Evolutionary conservation across 2,113 vertebrate species (phyloP).

Genomic region (Lethenteron camtschaticum): DNA sequence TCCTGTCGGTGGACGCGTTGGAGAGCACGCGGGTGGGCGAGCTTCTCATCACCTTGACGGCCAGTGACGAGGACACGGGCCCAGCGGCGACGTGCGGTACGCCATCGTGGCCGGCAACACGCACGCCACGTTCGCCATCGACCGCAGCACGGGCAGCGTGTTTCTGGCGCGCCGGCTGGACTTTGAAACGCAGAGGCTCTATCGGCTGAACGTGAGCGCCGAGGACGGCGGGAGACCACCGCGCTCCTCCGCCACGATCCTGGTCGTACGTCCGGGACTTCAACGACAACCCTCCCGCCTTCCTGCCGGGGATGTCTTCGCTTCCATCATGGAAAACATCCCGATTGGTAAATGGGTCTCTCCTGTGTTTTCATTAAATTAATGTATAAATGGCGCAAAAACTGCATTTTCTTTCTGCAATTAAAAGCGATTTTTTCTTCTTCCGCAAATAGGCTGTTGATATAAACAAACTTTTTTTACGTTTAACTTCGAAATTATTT

Average conservation of each 20-base stretch:
- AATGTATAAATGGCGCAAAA: too few relatives aligned
- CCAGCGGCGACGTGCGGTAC: conserved; percentile 74
- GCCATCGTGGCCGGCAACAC: conserved; percentile 69
- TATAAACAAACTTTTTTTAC: too few relatives aligned
- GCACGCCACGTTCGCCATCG: conserved; percentile 82
- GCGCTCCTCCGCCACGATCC: conserved; percentile 56
- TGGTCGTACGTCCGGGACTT: conserved; percentile 79
- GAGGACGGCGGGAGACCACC: conserved; percentile 65
- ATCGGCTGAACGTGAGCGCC: conserved; percentile 71
- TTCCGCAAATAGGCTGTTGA: too few relatives aligned
- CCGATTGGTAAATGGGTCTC: conserved; percentile 37
- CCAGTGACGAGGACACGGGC: conserved; percentile 62
- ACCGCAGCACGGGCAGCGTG: conserved; percentile 78
- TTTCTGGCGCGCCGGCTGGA: conserved; percentile 76
- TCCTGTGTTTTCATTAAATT: neutral
- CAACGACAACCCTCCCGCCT: conserved; percentile 78
- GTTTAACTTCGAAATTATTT: too few relatives aligned
- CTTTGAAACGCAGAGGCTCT: conserved; percentile 71
- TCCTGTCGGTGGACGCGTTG: conserved; percentile 52
- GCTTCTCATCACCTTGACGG: conserved; percentile 69
- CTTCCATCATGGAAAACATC: conserved; percentile 72
- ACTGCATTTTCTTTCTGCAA: too few relatives aligned
- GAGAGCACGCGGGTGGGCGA: conserved; percentile 92
- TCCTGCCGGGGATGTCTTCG: conserved; percentile 70
- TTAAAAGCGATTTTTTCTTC: too few relatives aligned